Base-by-base conservation (phyloP, 2,113 vertebrate species). In the Corythornis madagascariensis region DNA sequence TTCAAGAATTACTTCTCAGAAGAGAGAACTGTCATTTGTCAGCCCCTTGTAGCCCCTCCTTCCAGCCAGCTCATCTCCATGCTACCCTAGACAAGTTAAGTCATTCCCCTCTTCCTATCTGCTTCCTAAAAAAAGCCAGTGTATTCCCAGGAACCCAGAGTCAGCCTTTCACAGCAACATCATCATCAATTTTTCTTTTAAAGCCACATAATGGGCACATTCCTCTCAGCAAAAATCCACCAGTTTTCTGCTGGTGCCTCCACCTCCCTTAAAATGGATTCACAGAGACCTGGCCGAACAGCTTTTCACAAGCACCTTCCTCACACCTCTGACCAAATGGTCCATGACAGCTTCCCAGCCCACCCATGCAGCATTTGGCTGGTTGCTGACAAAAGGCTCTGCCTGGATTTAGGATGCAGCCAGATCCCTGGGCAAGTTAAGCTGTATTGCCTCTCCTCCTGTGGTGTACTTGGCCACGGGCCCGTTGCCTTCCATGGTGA, bases 371-470 rank as follows among this genome's bases (percentile, higher is more conserved):
- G 87, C 7, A 0, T 42, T 64, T 71, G 83, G 70, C 79, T 90
- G 95, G 89, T 84, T 92, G 83, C 60, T 90, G 75, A 66, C 59
- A 59, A 72, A 90, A 90, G 75, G 33, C 82, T 88, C n/a, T 89
- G 77, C 77, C 42, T 24, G 4, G 61, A 29, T 67, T 94, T 97
- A 98, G 86, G 96, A 97, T 26, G 95, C 69, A 1, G 91, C 79
- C 59, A 93, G 42, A 71, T 98, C 98, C 83, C 95, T 96, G 87
- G 98, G 98, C 86, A 98, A 89, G 93, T 98, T 97, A 92, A 97
- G 97, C 86, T 96, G 97, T 67, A 96, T 92, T 0, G 85, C 94
- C 33, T 98, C 97, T 8, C 91, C 92, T 59, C 94, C 96, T 1
- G 96, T 53, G 31, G 67, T 94, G 55, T 96, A 97, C 59, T 96